Evolutionary conservation across 2,113 vertebrate species (phyloP).

Genomic region (Forbesichthys papilliferus): DNA sequence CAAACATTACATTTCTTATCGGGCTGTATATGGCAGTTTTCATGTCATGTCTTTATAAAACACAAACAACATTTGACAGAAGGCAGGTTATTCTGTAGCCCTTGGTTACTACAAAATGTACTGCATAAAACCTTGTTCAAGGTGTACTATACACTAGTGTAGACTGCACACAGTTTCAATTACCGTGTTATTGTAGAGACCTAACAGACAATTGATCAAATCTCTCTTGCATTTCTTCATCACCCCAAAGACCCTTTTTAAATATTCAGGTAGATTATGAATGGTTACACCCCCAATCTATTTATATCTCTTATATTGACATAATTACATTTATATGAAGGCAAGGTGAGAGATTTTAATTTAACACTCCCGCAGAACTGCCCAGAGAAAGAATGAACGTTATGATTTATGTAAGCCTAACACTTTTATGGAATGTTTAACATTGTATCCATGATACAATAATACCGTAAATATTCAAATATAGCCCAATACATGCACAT

Average conservation of each 20-base stretch:
- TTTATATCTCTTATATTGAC: slow-evolving; percentile 78
- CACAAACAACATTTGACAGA: slow-evolving; percentile 95
- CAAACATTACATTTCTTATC: slow-evolving; percentile 76
- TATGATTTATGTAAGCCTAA: slow-evolving; percentile 47
- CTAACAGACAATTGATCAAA: slow-evolving; percentile 73
- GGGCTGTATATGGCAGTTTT: slow-evolving; percentile 86
- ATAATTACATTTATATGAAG: slow-evolving; percentile 75
- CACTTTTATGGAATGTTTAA: slow-evolving; percentile 41
- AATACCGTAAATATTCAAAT: neutral
- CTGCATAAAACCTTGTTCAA: slow-evolving; percentile 39
- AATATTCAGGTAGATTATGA: slow-evolving; percentile 80
- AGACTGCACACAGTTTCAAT: slow-evolving; percentile 60
- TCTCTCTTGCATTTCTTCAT: slow-evolving; percentile 57
- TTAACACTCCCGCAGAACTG: slow-evolving; percentile 40
- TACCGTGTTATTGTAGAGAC: slow-evolving; percentile 73
- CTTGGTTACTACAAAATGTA: slow-evolving; percentile 35
- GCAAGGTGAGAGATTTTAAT: slow-evolving; percentile 76
- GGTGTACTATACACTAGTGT: slow-evolving; percentile 49
- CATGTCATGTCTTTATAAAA: slow-evolving; percentile 91
- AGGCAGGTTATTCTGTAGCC: slow-evolving; percentile 87
- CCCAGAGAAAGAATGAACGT: slow-evolving; percentile 51
- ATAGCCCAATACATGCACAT: slow-evolving; percentile 20
- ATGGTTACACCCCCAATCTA: slow-evolving; percentile 72
- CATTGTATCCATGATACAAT: slow-evolving; percentile 7
- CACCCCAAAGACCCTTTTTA: slow-evolving; percentile 76